A percentile compares a stretch with the other conserved stretches of the same genome.
These are phyloP conservation scores for Pelodiscus sinensis DNA, from an alignment of 2,113 vertebrate genomes.

Conservation along the genomic window DNA sequence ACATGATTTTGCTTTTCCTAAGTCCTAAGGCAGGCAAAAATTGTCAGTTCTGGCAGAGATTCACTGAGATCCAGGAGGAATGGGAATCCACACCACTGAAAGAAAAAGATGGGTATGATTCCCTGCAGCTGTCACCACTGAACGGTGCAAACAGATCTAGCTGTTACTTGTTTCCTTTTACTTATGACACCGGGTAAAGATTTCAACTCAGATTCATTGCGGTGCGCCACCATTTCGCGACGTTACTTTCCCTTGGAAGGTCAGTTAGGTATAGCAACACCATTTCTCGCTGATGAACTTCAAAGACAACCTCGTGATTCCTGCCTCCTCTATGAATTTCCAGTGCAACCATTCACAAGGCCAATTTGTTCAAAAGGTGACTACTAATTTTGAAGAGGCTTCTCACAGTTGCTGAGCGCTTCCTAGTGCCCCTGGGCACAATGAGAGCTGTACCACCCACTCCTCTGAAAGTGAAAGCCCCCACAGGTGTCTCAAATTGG, in stretches of 20 bases:
- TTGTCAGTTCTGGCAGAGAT: conserved; percentile 18
- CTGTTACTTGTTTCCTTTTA: not conserved
- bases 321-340: not conserved
- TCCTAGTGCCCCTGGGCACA: not conserved
- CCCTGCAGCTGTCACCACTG: not conserved
- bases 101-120: conserved; percentile 30
- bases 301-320: not conserved
- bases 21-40: conserved; percentile 14
- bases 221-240: not conserved
- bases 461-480: not conserved
- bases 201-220: not conserved
- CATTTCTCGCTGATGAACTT: not conserved
- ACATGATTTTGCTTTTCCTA: conserved; percentile 8
- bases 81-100: conserved; percentile 35
- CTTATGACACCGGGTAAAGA: not conserved
- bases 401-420: not conserved
- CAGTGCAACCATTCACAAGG: not conserved
- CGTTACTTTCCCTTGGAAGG: not conserved
- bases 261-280: not conserved
- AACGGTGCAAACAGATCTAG: not conserved
- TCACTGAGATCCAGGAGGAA: conserved; percentile 13
- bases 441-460: not conserved
- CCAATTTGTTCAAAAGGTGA: not conserved
- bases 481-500: not conserved
- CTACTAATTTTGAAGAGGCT: not conserved